These are phyloP conservation scores for Carcinoscorpius rotundicauda DNA, from an alignment of 1,140 invertebrate genomes.

Conservation along the genomic window DNA sequence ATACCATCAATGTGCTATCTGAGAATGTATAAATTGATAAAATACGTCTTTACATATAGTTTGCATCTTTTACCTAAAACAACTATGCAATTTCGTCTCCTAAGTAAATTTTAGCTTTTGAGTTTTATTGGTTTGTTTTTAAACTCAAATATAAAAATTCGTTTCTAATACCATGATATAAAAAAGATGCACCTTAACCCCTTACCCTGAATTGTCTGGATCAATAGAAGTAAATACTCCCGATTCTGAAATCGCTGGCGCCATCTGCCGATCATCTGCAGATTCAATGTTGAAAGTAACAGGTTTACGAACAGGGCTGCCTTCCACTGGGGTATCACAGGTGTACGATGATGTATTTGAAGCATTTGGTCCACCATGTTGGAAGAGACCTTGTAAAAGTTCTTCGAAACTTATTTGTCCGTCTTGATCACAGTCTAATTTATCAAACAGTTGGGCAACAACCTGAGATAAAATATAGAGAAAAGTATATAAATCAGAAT, in stretches of 20 bases:
- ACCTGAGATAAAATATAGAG: slow-evolving; percentile 30
- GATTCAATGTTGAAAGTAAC: slow-evolving; percentile 11
- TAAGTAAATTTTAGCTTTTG: too few species aligned
- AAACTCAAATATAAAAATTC: too few species aligned
- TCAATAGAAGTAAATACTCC: slow-evolving; percentile 30
- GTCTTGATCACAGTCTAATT: slow-evolving; percentile 48
- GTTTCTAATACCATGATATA: too few species aligned
- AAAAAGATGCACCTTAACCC: not conserved
- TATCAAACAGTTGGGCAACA: slow-evolving; percentile 50
- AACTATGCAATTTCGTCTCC: too few species aligned
- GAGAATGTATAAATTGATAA: too few species aligned
- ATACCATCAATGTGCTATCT: too few species aligned
- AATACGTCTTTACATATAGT: too few species aligned
- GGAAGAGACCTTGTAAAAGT: slow-evolving; percentile 46
- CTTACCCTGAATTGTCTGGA: slow-evolving; percentile 28
- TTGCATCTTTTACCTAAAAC: too few species aligned
- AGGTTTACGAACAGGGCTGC: slow-evolving; percentile 7
- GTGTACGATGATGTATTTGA: not conserved
- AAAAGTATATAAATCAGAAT: too few species aligned
- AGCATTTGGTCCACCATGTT: slow-evolving; percentile 32
- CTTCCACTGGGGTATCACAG: not conserved
- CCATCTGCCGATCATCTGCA: slow-evolving; percentile 13
- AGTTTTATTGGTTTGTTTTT: too few species aligned
- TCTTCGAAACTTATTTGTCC: slow-evolving; percentile 53
- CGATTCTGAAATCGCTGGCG: slow-evolving; percentile 23